phyloP scores from a whole-genome alignment of 2,113 vertebrate genomes.

The Bothrops jararaca region DNA sequence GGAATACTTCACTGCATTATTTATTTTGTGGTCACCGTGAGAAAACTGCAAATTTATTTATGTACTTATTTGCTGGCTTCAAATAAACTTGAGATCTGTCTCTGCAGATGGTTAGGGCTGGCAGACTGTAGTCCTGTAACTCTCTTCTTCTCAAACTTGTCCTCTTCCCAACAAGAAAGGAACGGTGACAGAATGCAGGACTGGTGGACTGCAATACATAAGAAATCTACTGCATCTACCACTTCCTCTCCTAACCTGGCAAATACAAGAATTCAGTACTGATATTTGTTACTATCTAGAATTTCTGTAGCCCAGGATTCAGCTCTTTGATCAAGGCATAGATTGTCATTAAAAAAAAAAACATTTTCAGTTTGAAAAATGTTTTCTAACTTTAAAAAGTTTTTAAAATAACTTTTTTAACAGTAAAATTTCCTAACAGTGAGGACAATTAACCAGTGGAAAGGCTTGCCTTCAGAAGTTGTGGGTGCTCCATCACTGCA shows the following conservation, averaged over 20 bases:
- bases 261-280: background rate
- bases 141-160: background rate
- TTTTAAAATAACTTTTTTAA: background rate
- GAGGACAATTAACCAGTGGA: background rate
- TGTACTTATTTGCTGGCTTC: background rate
- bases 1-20: background rate
- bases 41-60: background rate
- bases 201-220: background rate
- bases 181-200: background rate
- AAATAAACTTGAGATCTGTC: background rate
- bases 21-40: background rate
- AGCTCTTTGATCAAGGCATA: background rate
- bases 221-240: background rate
- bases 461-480: background rate
- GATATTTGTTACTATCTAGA: background rate
- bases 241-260: background rate
- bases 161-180: background rate
- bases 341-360: background rate
- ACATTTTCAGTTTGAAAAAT: background rate
- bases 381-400: background rate
- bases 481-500: background rate
- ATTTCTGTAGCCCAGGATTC: background rate
- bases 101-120: background rate
- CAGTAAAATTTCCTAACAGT: background rate
- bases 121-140: background rate